Evolutionary conservation across 2,113 vertebrate species (phyloP).

Genomic region (Tragelaphus buxtoni): DNA sequence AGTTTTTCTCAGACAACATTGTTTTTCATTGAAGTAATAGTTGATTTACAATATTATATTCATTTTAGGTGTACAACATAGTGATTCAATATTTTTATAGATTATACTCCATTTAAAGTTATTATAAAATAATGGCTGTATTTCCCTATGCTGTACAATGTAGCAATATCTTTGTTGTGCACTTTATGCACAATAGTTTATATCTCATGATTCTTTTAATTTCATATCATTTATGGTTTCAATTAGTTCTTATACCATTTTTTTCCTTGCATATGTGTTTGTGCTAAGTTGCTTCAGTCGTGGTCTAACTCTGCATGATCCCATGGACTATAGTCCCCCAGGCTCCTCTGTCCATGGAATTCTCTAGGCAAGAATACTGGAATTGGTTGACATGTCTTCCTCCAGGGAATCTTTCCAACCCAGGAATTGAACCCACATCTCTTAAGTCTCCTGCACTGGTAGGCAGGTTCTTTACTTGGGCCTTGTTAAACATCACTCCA

Average conservation of each 20-base stretch:
- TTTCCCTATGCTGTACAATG: background rate
- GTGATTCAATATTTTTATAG: background rate
- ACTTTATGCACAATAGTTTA: background rate
- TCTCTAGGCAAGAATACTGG: background rate
- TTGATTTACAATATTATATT: background rate
- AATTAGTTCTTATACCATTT: background rate
- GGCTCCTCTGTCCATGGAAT: background rate
- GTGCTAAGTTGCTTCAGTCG: background rate
- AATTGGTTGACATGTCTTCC: background rate
- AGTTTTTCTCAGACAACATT: background rate
- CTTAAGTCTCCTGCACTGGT: background rate
- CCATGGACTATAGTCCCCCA: background rate
- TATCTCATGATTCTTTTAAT: background rate
- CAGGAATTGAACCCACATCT: background rate
- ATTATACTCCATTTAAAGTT: background rate
- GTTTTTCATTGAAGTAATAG: background rate
- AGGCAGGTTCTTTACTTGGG: background rate
- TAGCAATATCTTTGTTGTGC: background rate
- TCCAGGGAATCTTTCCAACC: fast-evolving
- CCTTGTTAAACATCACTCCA: background rate
- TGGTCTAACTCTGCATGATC: background rate
- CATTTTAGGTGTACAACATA: background rate
- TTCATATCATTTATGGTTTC: background rate
- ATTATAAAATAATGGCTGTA: background rate
- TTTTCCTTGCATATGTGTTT: background rate